Conservation (phyloP, 2,888 invertebrate genomes). For the Blera fallax region DNA sequence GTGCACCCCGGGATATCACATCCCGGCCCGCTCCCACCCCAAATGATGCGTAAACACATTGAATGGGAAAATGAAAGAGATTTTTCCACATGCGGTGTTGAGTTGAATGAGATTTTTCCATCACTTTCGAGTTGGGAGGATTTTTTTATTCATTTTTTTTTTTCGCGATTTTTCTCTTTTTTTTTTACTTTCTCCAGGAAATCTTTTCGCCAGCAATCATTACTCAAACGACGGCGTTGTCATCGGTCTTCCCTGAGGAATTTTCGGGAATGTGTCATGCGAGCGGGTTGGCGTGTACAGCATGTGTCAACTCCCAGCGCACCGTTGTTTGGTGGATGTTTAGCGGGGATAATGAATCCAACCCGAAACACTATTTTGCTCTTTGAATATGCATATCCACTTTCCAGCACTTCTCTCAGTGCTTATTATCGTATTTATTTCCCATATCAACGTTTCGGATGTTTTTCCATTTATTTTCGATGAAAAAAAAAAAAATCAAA, state of each 20-base stretch:
- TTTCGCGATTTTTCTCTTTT: conserved; percentile 40
- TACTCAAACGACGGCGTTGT: conserved; percentile 51
- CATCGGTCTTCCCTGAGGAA: conserved; percentile 57
- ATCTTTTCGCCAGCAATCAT: conserved; percentile 62
- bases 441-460: conserved; percentile 52
- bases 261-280: conserved; percentile 50
- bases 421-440: conserved; percentile 60
- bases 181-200: conserved; percentile 54
- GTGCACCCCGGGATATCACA: conserved; percentile 66
- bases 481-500: conserved; percentile 39
- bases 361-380: conserved; percentile 57
- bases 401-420: neutral
- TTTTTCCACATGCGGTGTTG: conserved; percentile 71
- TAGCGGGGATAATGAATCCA: conserved; percentile 58
- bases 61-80: conserved; percentile 58
- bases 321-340: conserved; percentile 46
- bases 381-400: conserved; percentile 51
- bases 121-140: conserved; percentile 13
- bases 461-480: conserved; percentile 63
- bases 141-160: conserved; percentile 28
- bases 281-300: conserved; percentile 58
- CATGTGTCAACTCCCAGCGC: conserved; percentile 71
- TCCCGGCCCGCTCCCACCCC: conserved; percentile 40
- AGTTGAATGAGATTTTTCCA: conserved; percentile 65
- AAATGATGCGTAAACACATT: conserved; percentile 66